Evolutionary conservation across 2,888 invertebrate species (phyloP), one percentile per base, ranked within the genome.

Genomic region (Synanthedon formicaeformis): DNA sequence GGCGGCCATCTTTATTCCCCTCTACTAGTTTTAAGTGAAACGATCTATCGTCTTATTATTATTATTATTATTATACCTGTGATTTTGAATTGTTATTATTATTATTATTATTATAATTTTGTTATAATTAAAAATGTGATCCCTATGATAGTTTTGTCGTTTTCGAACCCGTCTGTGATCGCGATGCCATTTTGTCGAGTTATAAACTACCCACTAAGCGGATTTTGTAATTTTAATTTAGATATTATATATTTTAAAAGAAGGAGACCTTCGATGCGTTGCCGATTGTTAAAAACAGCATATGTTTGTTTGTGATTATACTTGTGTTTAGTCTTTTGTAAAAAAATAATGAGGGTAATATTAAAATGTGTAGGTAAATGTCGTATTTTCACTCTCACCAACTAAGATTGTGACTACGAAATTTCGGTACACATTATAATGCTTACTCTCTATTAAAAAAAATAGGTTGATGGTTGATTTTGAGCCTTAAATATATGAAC

Each of bases 131-230:
- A 69, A 64, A 73, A 75, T 75, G 75, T 77, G 76, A 79, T 81
- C 76, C 71, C 74, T 79, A 75, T 67, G 57, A 69, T 73, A 71
- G 72, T 75, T 75, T 69, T 69, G 65, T 67, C 64, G 75, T 78
- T 81, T 80, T 73, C 73, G 66, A 61, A 71, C 67, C 64, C 63
- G 69, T 77, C 84, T 81, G 86, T 86, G 84, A 86, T 86, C 77
- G 58, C 68, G 74, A 81, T 78, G 81, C 80, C 84, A 83, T 81
- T 73, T 69, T 59, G 64, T 66, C 70, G 65, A 65, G 60, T 61
- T 54, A 60, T 71, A 69, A 66, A 59, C 65, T 60, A 69, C 69
- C 71, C 75, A 69, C 53, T 76, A 75, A 78, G 76, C 63, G 72
- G 73, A 71, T 70, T 64, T 72, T 69, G 59, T 71, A 66, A 53